Base-by-base conservation (phyloP, 2,888 invertebrate genomes). In the Cantharis flavilabris region DNA sequence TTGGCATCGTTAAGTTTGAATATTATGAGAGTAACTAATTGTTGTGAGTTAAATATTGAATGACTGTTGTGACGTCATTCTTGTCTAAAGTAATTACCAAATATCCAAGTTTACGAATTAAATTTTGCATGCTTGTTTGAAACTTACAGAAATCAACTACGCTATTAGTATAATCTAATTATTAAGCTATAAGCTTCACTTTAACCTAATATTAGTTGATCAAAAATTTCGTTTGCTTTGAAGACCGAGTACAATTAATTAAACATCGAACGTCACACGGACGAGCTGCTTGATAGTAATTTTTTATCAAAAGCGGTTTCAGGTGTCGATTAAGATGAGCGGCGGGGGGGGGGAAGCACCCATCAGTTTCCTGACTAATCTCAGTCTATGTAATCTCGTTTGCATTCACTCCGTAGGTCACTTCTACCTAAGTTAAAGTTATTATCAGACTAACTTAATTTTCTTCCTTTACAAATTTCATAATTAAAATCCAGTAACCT, bases 81-180 rank as follows among this genome's bases (percentile, higher is more conserved):
- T 9, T 23, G 65, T 67, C 65, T 67, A 26, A 67, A 67, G 65
- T 67, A 67, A 67, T 67, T 67, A 67, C 26, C 65, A 67, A 67
- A 67, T 67, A 67, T 23, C 65, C 20, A 67, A 67, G 65, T 67
- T 67, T 67, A 20, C 18, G 26, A 67, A 67, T 67, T 67, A 23
- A 67, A 67, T 67, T 67, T 67, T 67, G 23, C n/a, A 67, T 23
- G 65, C 18, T 26, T 67, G 65, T 67, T 67, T 23, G 23, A 23
- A 67, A 67, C 65, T 67, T 67, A 67, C 65, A 67, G 23, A 67
- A 67, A n/a, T 67, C 65, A 64, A 64, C 64, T 64, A 64, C 64
- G 20, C 64, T 64, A 64, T 20, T 64, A 64, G 16, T 13, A 64
- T 20, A 16, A 64, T 64, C 2, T 64, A 64, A 64, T 64, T 49